Percentiles rank a stretch among this genome's conserved stretches.
phyloP scores from a whole-genome alignment of 2,113 vertebrate genomes.

The Notiomystis cincta region DNA sequence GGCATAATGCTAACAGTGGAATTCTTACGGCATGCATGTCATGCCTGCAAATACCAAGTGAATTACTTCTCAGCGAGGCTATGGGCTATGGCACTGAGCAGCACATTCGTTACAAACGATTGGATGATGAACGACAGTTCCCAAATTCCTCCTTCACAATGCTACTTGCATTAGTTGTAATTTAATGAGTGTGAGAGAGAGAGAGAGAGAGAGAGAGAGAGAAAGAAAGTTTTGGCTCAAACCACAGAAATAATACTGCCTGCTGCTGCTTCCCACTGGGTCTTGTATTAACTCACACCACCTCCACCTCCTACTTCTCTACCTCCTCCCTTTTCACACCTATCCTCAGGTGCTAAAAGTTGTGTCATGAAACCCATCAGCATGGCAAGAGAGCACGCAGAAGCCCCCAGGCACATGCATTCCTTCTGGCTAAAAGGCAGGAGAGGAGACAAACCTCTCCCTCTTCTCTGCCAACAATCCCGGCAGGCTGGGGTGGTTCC shows the following conservation, averaged over 20 bases:
- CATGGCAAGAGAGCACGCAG: not conserved
- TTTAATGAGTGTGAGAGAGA: constrained; percentile 42
- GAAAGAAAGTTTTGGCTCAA: constrained; percentile 51
- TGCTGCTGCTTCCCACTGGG: constrained; percentile 47
- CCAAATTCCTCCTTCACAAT: constrained; percentile 64
- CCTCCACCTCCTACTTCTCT: not conserved
- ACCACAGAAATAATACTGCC: constrained; percentile 38
- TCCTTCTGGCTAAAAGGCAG: not conserved
- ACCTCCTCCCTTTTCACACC: constrained; percentile 31
- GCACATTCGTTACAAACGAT: constrained; percentile 29
- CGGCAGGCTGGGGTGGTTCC: accelerated
- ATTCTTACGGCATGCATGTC: constrained; percentile 57
- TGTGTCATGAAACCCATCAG: constrained; percentile 10
- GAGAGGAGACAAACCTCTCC: not conserved
- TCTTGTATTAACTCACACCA: constrained; percentile 53
- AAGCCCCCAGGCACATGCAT: not conserved
- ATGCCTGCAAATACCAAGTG: constrained; percentile 61
- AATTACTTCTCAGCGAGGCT: constrained; percentile 54
- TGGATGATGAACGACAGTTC: constrained; percentile 61
- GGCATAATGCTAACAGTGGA: constrained; percentile 57
- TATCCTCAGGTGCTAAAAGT: constrained; percentile 47
- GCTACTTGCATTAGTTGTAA: constrained; percentile 57
- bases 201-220: not conserved
- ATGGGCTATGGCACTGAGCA: constrained; percentile 49
- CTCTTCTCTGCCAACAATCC: not conserved